Evolutionary conservation across 2,888 invertebrate genomes (phyloP).

Genomic region (Himalopsyche tibetana): DNA sequence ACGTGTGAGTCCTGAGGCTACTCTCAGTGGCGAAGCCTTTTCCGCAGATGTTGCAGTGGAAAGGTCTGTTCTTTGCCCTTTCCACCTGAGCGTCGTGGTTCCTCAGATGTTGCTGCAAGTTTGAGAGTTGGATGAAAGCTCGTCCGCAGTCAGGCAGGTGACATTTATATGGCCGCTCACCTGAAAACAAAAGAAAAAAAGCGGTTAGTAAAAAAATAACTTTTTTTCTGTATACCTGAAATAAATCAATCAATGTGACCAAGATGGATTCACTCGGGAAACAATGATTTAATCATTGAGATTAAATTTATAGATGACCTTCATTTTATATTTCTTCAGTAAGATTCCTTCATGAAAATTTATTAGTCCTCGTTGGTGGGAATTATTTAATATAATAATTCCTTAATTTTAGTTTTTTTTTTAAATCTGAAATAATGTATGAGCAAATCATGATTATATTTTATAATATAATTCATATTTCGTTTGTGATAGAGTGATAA

Average conservation of each 20-base stretch:
- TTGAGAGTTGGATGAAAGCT: conserved; percentile 97
- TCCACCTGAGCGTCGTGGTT: conserved; percentile 98
- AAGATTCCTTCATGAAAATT: too few relatives aligned
- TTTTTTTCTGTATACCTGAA: not conserved
- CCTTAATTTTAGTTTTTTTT: too few relatives aligned
- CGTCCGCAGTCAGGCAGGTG: conserved; percentile 96
- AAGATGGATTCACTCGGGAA: not conserved
- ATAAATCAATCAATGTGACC: not conserved
- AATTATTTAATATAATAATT: too few relatives aligned
- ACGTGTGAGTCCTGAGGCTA: conserved; percentile 95
- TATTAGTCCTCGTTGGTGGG: too few relatives aligned
- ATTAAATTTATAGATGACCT: too few relatives aligned
- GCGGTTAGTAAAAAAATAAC: conserved; percentile 34
- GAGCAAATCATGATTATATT: too few relatives aligned
- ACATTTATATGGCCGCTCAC: conserved; percentile 98
- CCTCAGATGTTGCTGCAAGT: conserved; percentile 95
- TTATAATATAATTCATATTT: too few relatives aligned
- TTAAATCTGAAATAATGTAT: too few relatives aligned
- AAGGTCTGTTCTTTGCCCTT: conserved; percentile 95
- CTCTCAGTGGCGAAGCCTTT: conserved; percentile 98
- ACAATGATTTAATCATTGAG: too few relatives aligned
- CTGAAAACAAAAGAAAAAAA: conserved; percentile 77
- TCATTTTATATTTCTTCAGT: too few relatives aligned
- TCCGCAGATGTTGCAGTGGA: conserved; percentile 97
- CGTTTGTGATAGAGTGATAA: too few relatives aligned